Percentiles rank a stretch among this genome's conserved stretches.
phyloP scores from a whole-genome alignment of 2,888 invertebrate species.

The Scaptomyza polygonia region DNA sequence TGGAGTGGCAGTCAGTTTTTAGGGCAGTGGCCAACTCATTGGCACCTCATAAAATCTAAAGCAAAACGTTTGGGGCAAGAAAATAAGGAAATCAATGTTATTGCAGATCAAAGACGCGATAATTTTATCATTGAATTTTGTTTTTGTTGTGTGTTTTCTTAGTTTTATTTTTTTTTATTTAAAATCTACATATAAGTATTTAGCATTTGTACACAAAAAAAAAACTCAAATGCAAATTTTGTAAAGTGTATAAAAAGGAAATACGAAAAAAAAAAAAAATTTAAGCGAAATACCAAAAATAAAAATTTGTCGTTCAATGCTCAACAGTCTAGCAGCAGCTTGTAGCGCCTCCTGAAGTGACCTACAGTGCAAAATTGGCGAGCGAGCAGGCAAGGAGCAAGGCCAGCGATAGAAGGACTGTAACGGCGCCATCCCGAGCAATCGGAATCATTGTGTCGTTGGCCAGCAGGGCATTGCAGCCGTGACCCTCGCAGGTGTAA shows the following conservation, averaged over 20 bases:
- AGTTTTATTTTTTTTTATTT: conserved; percentile 31
- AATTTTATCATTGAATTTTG: conserved; percentile 17
- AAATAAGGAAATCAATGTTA: conserved; percentile 33
- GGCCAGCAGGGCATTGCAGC: conserved; percentile 77
- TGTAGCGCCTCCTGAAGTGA: neutral
- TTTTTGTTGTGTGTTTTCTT: conserved; percentile 24
- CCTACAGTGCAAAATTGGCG: conserved; percentile 31
- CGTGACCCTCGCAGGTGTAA: conserved; percentile 79
- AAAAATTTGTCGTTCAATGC: conserved; percentile 12
- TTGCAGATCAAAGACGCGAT: conserved; percentile 46
- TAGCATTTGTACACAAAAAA: neutral
- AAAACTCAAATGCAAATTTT: conserved; percentile 6
- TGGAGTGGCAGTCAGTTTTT: conserved; percentile 32
- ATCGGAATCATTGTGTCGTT: conserved; percentile 70
- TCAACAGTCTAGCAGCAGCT: neutral
- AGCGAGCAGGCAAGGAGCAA: conserved; percentile 57
- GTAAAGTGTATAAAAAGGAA: conserved; percentile 5
- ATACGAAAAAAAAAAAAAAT: conserved; percentile 1
- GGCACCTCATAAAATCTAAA: conserved; percentile 76
- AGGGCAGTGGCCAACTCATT: conserved; percentile 51
- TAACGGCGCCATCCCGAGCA: conserved; percentile 74
- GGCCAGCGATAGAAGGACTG: conserved; percentile 48
- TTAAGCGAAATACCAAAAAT: conserved; percentile 1
- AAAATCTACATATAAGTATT: neutral
- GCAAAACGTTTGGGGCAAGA: conserved; percentile 22